These are phyloP conservation scores for Tuta absoluta DNA, from an alignment of 2,888 invertebrate genomes.

Conservation along the genomic window DNA sequence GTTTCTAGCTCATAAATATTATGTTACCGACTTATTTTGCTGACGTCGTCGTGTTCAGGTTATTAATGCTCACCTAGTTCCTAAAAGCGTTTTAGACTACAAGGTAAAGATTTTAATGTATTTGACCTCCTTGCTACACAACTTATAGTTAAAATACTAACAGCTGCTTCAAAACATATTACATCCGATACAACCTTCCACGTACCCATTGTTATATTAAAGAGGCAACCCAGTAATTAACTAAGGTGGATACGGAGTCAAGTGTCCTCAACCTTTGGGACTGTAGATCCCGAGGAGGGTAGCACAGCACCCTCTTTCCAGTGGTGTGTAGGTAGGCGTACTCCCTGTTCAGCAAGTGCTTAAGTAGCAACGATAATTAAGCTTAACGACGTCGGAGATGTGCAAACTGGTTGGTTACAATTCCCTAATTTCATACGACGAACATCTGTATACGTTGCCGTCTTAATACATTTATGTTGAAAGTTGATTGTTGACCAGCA, in stretches of 20 bases:
- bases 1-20: too few relatives aligned
- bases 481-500: neutral
- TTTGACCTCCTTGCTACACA: neutral
- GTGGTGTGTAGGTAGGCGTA: conserved; percentile 45
- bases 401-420: conserved; percentile 62
- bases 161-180: neutral
- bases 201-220: conserved; percentile 11
- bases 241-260: conserved; percentile 18
- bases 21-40: neutral
- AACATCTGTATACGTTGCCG: neutral
- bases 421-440: conserved; percentile 3
- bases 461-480: too few relatives aligned
- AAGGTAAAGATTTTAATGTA: neutral
- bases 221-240: conserved; percentile 22
- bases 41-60: too few relatives aligned
- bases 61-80: too few relatives aligned
- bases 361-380: conserved; percentile 74
- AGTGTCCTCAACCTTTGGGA: conserved; percentile 18
- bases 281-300: conserved; percentile 14
- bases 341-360: conserved; percentile 47
- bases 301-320: conserved; percentile 25
- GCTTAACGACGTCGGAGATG: conserved; percentile 67
- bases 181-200: conserved; percentile 10
- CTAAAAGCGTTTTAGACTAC: too few relatives aligned
- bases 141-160: neutral